Evolutionary conservation across 2,888 invertebrate genomes (phyloP).

Genomic region (Sesia bembeciformis): DNA sequence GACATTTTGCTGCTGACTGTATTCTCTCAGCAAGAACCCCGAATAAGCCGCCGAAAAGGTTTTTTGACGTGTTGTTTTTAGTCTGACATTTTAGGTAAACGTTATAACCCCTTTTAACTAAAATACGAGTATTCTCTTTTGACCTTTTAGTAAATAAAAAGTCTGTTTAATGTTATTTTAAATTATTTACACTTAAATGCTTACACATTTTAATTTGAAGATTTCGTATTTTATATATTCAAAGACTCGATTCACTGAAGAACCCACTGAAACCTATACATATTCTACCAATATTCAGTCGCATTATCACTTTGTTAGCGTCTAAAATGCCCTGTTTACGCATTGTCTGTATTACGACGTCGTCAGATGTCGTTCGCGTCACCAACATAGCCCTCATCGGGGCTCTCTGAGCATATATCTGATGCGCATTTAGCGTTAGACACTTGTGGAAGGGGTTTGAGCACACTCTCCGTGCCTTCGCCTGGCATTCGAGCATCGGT

Average conservation of each 20-base stretch:
- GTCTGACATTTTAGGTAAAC: no score
- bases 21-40: no score
- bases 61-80: no score
- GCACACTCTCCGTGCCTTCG: slow-evolving; percentile 52
- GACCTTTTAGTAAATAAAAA: no score
- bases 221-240: no score
- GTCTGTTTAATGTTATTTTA: no score
- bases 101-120: no score
- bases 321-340: slow-evolving; percentile 59
- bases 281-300: slow-evolving; percentile 65
- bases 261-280: slow-evolving; percentile 2
- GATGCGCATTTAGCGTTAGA: slow-evolving; percentile 64
- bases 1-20: no score
- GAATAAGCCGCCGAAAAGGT: no score
- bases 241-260: background rate
- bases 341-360: slow-evolving; percentile 57
- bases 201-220: no score
- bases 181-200: no score
- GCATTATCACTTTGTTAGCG: slow-evolving; percentile 67
- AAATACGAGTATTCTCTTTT: no score
- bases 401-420: slow-evolving; percentile 82
- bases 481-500: slow-evolving; percentile 59
- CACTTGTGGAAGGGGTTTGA: slow-evolving; percentile 58
- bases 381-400: slow-evolving; percentile 91
- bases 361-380: slow-evolving; percentile 84